A percentile compares a stretch with the other conserved stretches of the same genome.
phyloP scores from a whole-genome alignment of 2,888 invertebrate species.

The Drosophila sordidapex region DNA sequence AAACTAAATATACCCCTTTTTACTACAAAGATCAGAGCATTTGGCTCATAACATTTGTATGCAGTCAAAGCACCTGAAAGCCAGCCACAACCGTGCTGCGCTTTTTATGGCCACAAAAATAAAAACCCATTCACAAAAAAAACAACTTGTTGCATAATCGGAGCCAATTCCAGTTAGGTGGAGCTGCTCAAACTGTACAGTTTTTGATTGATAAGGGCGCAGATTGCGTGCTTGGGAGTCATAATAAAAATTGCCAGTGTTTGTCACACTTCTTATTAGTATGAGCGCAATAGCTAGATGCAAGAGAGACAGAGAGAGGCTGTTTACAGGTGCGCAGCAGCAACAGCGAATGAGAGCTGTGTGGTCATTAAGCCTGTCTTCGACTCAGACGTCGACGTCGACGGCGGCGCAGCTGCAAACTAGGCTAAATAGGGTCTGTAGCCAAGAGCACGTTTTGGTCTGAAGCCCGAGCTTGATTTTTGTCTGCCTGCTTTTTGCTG shows the following conservation, averaged over 20 bases:
- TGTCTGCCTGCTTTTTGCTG: conserved; percentile 31
- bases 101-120: conserved; percentile 45
- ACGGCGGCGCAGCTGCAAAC: conserved; percentile 64
- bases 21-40: conserved; percentile 1
- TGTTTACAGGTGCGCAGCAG: conserved; percentile 52
- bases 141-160: conserved; percentile 71
- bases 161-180: conserved; percentile 38
- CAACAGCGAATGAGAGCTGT: conserved; percentile 23
- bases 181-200: conserved; percentile 51
- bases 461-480: conserved; percentile 19
- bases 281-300: conserved; percentile 11
- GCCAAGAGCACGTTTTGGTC: conserved; percentile 79
- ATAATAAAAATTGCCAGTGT: conserved; percentile 47
- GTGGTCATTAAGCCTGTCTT: conserved; percentile 60
- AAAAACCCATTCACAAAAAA: conserved; percentile 45
- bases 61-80: conserved; percentile 58
- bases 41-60: conserved; percentile 46
- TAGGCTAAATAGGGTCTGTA: conserved; percentile 81
- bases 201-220: conserved; percentile 49
- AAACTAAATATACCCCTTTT: neutral
- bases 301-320: conserved; percentile 3
- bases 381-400: conserved; percentile 10
- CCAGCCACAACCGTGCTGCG: conserved; percentile 14
- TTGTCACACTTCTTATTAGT: conserved; percentile 49
- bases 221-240: conserved; percentile 44